Evolutionary conservation across 2,888 invertebrate species (phyloP).

Genomic region (Drosophila merina): DNA sequence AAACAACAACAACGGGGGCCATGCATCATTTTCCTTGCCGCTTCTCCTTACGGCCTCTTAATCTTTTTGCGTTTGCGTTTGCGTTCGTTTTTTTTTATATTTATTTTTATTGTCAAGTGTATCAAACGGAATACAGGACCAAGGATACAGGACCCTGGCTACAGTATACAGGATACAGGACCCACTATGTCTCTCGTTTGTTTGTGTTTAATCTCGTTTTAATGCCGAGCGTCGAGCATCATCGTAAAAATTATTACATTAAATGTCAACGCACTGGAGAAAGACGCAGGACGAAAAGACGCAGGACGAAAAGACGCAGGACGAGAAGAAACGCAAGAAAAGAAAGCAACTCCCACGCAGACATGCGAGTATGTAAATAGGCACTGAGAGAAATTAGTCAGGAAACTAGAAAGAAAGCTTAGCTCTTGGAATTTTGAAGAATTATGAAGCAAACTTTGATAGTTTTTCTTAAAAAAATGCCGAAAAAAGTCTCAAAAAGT

Average conservation of each 20-base stretch:
- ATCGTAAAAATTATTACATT: conserved; percentile 78
- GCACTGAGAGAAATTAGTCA: neutral
- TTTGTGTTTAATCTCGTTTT: conserved; percentile 78
- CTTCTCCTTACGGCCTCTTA: conserved; percentile 16
- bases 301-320: conserved; percentile 6
- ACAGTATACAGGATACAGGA: neutral
- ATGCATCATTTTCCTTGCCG: conserved; percentile 44
- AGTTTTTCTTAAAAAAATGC: no score
- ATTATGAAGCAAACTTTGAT: no score
- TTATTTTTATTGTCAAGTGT: conserved; percentile 68
- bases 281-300: neutral
- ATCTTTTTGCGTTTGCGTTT: conserved; percentile 14
- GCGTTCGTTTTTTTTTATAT: conserved; percentile 43
- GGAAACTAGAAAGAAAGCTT: no score
- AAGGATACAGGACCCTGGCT: no score
- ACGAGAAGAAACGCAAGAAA: conserved; percentile 12
- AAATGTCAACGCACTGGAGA: conserved; percentile 68
- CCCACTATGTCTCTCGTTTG: conserved; percentile 58
- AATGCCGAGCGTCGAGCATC: conserved; percentile 74
- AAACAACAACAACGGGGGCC: conserved; percentile 41
- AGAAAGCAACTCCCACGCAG: conserved; percentile 2
- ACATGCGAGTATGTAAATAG: conserved; percentile 5
- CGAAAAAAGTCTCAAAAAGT: no score
- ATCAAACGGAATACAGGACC: conserved; percentile 45
- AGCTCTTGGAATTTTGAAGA: no score